phyloP scores from a whole-genome alignment of 2,888 invertebrate genomes.

The Tachystola acroxantha region DNA sequence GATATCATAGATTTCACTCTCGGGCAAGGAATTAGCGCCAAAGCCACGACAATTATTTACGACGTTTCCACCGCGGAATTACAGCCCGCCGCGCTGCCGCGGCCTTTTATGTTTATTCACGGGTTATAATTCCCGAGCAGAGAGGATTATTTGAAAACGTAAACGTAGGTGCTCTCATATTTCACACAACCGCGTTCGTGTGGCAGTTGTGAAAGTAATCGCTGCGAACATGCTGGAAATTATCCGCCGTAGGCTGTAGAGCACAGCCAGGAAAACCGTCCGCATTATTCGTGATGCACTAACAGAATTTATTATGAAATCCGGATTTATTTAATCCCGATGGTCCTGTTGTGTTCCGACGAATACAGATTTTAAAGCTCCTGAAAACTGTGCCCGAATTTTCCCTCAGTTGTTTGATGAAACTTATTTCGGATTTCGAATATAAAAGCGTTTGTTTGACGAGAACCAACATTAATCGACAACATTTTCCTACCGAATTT shows the following conservation, averaged over 20 bases:
- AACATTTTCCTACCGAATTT: too few relatives aligned
- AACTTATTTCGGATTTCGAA: too few relatives aligned
- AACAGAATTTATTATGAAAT: conserved; percentile 52
- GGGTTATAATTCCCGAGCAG: conserved; percentile 58
- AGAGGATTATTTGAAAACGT: conserved; percentile 64
- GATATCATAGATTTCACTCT: conserved; percentile 55
- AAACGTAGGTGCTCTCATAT: conserved; percentile 60
- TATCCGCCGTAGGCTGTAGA: conserved; percentile 36
- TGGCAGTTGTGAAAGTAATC: conserved; percentile 63
- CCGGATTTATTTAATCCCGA: conserved; percentile 33
- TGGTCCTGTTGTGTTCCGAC: conserved; percentile 9
- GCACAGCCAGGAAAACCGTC: conserved; percentile 12
- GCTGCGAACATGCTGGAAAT: conserved; percentile 58
- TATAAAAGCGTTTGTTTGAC: too few relatives aligned
- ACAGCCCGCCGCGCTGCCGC: conserved; percentile 38
- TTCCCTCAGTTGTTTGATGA: too few relatives aligned
- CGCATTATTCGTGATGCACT: conserved; percentile 55
- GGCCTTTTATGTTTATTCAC: conserved; percentile 64
- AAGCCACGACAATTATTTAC: conserved; percentile 66
- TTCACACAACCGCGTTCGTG: conserved; percentile 49
- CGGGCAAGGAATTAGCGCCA: conserved; percentile 51
- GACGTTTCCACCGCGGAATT: conserved; percentile 54
- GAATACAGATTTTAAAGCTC: neutral
- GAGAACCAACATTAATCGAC: too few relatives aligned
- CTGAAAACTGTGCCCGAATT: too few relatives aligned